Conservation (phyloP, 1,140 invertebrate species). For the Lucilia sericata region DNA sequence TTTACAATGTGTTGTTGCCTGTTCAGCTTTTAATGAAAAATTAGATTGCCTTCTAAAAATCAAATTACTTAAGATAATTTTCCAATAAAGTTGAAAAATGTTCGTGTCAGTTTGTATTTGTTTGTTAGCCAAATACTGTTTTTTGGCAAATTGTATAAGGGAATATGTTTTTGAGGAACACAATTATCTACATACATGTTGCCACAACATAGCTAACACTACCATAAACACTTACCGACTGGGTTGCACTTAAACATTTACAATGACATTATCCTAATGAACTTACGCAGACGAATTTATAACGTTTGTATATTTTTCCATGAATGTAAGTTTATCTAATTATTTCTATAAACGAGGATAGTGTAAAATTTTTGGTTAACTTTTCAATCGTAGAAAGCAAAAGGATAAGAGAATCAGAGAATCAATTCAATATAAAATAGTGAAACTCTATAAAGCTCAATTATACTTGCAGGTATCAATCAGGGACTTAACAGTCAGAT, state of each 20-base stretch:
- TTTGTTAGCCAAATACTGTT: not conserved
- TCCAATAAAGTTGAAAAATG: not conserved
- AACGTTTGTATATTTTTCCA: no score
- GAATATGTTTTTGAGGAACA: not conserved
- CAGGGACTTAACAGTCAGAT: no score
- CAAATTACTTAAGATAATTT: not conserved
- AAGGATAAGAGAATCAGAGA: no score
- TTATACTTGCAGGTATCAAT: no score
- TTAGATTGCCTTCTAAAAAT: not conserved
- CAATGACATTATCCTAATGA: constrained; percentile 29
- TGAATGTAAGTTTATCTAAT: no score
- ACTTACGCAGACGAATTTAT: constrained; percentile 16
- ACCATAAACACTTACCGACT: not conserved
- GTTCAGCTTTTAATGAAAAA: not conserved
- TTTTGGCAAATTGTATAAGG: not conserved
- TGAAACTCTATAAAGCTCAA: no score
- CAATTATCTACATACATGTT: not conserved
- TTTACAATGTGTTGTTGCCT: no score
- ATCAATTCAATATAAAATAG: no score
- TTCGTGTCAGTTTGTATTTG: not conserved
- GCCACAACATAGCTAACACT: not conserved
- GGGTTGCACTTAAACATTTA: constrained; percentile 6
- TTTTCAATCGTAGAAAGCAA: no score
- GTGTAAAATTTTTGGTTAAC: no score
- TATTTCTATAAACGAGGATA: no score